These are phyloP conservation scores for Brachypterus glaber DNA, from an alignment of 2,888 invertebrate species.

Conservation along the genomic window DNA sequence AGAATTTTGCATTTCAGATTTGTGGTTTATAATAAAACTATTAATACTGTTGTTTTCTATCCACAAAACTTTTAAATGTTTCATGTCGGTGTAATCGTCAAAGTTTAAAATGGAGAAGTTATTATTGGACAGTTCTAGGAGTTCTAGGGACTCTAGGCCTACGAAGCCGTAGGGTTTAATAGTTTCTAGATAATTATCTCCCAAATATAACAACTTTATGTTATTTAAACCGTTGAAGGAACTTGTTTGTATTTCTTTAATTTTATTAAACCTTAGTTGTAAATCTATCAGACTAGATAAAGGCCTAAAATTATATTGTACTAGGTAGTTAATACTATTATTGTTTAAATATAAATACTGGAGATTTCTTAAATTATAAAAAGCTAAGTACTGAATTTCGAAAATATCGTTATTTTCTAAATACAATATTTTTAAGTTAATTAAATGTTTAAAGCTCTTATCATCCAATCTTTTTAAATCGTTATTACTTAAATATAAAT, in stretches of 20 bases:
- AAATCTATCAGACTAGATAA: slow-evolving; percentile 35
- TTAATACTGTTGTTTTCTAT: slow-evolving; percentile 31
- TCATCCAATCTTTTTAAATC: slow-evolving; percentile 35
- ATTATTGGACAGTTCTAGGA: slow-evolving; percentile 34
- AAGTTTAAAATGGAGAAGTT: slow-evolving; percentile 29
- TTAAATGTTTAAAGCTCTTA: slow-evolving; percentile 34
- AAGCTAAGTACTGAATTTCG: slow-evolving; percentile 37
- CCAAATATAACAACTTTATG: slow-evolving; percentile 35
- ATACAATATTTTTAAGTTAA: slow-evolving; percentile 36
- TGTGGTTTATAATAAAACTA: slow-evolving; percentile 27
- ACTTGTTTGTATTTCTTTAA: slow-evolving; percentile 35
- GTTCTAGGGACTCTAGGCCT: slow-evolving; percentile 33
- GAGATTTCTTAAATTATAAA: slow-evolving; percentile 33
- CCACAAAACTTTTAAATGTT: slow-evolving; percentile 33
- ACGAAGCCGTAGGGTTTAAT: slow-evolving; percentile 37
- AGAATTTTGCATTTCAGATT: slow-evolving; percentile 27
- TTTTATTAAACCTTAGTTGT: slow-evolving; percentile 35
- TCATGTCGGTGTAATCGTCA: slow-evolving; percentile 30
- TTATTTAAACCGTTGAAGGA: slow-evolving; percentile 38
- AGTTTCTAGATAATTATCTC: slow-evolving; percentile 36
- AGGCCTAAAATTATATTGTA: slow-evolving; percentile 36
- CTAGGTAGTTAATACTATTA: slow-evolving; percentile 35
- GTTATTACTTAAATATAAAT: slow-evolving; percentile 39
- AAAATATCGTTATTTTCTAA: slow-evolving; percentile 38
- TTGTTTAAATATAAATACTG: slow-evolving; percentile 37